phyloP scores from a whole-genome alignment of 1,140 invertebrate species.

The Hylaeus anthracinus region DNA sequence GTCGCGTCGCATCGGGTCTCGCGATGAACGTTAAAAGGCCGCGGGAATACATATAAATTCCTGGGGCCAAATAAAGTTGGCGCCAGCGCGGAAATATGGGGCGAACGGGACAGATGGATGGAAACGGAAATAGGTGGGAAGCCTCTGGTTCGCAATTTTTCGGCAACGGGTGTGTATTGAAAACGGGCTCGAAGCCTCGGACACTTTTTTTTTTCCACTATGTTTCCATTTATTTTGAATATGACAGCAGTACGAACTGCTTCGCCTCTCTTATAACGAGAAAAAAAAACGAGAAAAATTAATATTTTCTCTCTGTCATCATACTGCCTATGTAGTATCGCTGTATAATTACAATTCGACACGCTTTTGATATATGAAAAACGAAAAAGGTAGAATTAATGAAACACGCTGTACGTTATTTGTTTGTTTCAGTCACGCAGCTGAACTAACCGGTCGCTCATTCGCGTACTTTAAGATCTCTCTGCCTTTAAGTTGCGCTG shows the following conservation, averaged over 20 bases:
- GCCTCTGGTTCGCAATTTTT: conserved; percentile 6
- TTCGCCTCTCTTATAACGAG: conserved; percentile 21
- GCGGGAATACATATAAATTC: neutral
- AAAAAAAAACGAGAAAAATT: conserved; percentile 27
- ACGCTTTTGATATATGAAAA: conserved; percentile 22
- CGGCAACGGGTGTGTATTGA: neutral
- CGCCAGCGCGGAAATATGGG: neutral
- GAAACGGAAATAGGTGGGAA: neutral
- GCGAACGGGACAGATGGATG: neutral
- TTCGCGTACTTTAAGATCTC: conserved; percentile 36
- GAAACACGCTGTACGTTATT: conserved; percentile 4
- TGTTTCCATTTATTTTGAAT: conserved; percentile 43
- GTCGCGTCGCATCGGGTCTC: no score
- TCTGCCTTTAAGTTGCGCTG: conserved; percentile 50
- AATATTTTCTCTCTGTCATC: conserved; percentile 58
- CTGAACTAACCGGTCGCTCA: conserved; percentile 16
- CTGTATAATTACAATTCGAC: conserved; percentile 31
- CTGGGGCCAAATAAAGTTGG: neutral
- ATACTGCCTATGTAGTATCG: conserved; percentile 53
- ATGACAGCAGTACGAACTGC: conserved; percentile 40
- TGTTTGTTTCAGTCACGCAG: conserved; percentile 4
- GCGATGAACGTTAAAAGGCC: neutral
- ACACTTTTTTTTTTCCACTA: conserved; percentile 25
- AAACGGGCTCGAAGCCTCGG: neutral
- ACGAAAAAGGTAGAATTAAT: neutral